Percentiles rank a stretch among this genome's conserved stretches.
Conservation (phyloP, 1,140 invertebrate genomes). For the Drosophila navojoa region DNA sequence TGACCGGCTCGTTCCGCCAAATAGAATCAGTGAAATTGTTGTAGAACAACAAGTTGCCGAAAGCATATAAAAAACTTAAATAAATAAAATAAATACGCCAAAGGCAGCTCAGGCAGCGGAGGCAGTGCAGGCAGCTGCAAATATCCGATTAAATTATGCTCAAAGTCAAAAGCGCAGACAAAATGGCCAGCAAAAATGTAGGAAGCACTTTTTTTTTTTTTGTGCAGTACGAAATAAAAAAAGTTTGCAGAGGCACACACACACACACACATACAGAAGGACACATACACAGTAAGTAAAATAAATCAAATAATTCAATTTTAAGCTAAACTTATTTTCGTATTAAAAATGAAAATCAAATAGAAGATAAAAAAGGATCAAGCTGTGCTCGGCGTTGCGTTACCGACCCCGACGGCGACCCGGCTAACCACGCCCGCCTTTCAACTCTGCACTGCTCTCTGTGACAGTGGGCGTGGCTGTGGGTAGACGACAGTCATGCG, state of each 20-base stretch:
- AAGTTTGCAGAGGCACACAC: constrained; percentile 58
- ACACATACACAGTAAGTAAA: constrained; percentile 39
- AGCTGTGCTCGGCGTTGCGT: constrained; percentile 70
- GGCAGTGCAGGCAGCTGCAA: constrained; percentile 53
- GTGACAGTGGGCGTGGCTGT: constrained; percentile 65
- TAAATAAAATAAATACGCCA: constrained; percentile 65
- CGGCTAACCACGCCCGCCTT: not conserved
- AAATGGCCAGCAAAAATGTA: constrained; percentile 68
- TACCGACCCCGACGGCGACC: constrained; percentile 14
- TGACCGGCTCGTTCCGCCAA: constrained; percentile 24
- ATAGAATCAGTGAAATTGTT: constrained; percentile 60
- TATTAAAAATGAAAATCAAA: constrained; percentile 83
- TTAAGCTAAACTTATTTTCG: constrained; percentile 83
- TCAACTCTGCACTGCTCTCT: constrained; percentile 16
- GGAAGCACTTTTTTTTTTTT: constrained; percentile 54
- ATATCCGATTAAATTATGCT: constrained; percentile 83
- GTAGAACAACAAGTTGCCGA: constrained; percentile 29
- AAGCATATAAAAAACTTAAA: constrained; percentile 59
- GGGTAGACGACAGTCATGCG: constrained; percentile 43
- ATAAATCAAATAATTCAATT: constrained; percentile 83
- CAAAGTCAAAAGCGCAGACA: constrained; percentile 78
- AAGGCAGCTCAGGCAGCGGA: not conserved
- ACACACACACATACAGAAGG: constrained; percentile 14
- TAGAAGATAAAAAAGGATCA: constrained; percentile 82
- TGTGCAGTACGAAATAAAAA: constrained; percentile 57